Base-by-base conservation (phyloP, 2,888 invertebrate genomes). In the Xylophagus ater region DNA sequence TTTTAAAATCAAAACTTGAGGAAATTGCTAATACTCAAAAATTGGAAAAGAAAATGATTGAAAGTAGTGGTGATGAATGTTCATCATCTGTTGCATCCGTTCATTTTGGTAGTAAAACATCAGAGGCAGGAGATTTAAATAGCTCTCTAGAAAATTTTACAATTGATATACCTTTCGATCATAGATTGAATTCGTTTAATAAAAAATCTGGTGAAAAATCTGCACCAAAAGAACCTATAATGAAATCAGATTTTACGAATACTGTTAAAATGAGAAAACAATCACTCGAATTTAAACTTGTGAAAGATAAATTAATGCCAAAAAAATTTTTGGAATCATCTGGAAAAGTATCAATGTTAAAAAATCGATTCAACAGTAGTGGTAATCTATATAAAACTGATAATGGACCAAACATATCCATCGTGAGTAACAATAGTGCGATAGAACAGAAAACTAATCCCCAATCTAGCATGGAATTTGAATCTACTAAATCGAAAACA, bases 241-340 rank as follows among this genome's bases (percentile, higher is more conserved):
- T 64, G 64, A 56, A 54, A 3, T 65, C 65, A 1, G 64, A 64
- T 45, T 64, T 65, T 38, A 62, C 62, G 23, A 64, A 65, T 44
- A 65, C 65, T 15, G 54, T 65, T 19, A 51, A 58, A 44, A 64
- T 65, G 65, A 55, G 65, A 8, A 65, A 65, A 38, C 62, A 62
- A 44, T 63, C 63, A 1, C 49, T 65, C 23, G 65, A 65, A 46
- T 59, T 55, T 33, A 65, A 55, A 46, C 51, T 55, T 18, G 39
- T 49, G 1, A 59, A 57, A 28, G 65, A 65, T 32, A 63, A 61
- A 39, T 44, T 47, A 4, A 48, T 52, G 19, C 56, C 58, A 18
- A 49, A 52, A 4, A 40, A 54, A 9, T 55, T 55, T 18, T 54
- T 58, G 23, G 50, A 58, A 39, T 49, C 57, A 42, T 34, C 49